Conservation (phyloP, 2,888 invertebrate species). For the Pollenia labialis region DNA sequence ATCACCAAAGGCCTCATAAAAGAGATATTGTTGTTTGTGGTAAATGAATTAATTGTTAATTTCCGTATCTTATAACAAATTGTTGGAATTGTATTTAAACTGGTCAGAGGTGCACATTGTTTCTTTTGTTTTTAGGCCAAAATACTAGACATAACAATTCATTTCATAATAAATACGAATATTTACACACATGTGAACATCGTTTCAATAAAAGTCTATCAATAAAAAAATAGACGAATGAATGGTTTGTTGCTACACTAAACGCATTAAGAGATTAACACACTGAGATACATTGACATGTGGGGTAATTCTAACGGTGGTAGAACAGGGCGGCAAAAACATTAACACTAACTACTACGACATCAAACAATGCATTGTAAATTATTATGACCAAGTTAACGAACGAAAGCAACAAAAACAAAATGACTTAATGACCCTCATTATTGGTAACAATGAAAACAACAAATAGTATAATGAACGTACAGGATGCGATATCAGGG, state of each 20-base stretch:
- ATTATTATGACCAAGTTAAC: conserved; percentile 72
- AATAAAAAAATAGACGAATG: too few species aligned
- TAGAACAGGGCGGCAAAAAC: conserved; percentile 17
- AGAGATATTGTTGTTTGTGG: conserved; percentile 62
- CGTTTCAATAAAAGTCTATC: neutral
- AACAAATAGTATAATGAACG: conserved; percentile 44
- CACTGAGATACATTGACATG: conserved; percentile 77
- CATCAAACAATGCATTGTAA: conserved; percentile 60
- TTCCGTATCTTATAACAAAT: conserved; percentile 60
- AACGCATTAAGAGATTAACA: conserved; percentile 84
- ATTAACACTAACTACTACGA: conserved; percentile 43
- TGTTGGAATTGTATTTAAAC: conserved; percentile 50
- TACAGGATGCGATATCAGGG: neutral
- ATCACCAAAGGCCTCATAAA: conserved; percentile 44
- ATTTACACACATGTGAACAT: conserved; percentile 26
- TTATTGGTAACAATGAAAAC: conserved; percentile 67
- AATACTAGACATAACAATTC: conserved; percentile 62
- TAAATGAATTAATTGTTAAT: conserved; percentile 73
- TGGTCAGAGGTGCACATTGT: neutral
- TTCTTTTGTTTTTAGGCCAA: conserved; percentile 19
- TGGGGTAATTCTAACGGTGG: conserved; percentile 61
- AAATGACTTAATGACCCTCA: conserved; percentile 74
- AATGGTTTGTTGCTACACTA: conserved; percentile 74
- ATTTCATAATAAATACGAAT: conserved; percentile 49
- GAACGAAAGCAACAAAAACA: conserved; percentile 40